Base-by-base conservation (phyloP, 2,797 vertebrate genomes). In the Sciurus carolinensis region DNA sequence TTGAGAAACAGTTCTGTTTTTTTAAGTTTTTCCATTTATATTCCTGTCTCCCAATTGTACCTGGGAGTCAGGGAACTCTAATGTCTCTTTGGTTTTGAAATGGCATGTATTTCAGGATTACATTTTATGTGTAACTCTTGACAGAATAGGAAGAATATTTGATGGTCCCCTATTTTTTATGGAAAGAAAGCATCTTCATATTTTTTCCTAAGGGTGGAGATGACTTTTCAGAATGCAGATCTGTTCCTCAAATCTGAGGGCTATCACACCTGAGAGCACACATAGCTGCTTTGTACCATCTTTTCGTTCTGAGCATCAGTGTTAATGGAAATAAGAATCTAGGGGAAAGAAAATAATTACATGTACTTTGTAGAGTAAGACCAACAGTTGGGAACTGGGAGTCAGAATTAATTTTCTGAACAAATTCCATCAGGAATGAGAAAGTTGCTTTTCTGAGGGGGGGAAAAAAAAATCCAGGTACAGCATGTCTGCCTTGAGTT, bases 371-470 rank as follows among this genome's bases (percentile, higher is more conserved):
- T n/a, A 36, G 22, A n/a, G 10, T 88, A 52, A 12, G 52, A 76
- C 47, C 13, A 42, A 2, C 76, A 59, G 26, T 76, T 85, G 30
- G 94, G 47, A 81, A 80, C 1, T 85, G 44, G 66, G 54, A 84
- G 54, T 57, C 18, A 57, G 97, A 97, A 97, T 87, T 44, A 79
- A 2, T 93, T 98, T 98, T 98, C 93, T 96, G 97, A 98, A 98
- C 97, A 96, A 96, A 95, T 91, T 97, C 92, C 87, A 95, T 82
- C 94, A 69, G 1, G 26, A 96, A 95, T 0, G 0, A 97, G 77
- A 95, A 69, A 10, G 57, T 82, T 7, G 0, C 76, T 71, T 96
- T 95, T 67, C 4, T 17, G 11, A 9, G 22, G 36, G 10, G 76
- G 50, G 97, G 96, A 39, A 39, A 39, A 39, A 90, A 73, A 95